A percentile compares a stretch with the other conserved stretches of the same genome.
These are phyloP conservation scores for Corvus cornix DNA, from an alignment of 2,113 vertebrate genomes.

Conservation along the genomic window DNA sequence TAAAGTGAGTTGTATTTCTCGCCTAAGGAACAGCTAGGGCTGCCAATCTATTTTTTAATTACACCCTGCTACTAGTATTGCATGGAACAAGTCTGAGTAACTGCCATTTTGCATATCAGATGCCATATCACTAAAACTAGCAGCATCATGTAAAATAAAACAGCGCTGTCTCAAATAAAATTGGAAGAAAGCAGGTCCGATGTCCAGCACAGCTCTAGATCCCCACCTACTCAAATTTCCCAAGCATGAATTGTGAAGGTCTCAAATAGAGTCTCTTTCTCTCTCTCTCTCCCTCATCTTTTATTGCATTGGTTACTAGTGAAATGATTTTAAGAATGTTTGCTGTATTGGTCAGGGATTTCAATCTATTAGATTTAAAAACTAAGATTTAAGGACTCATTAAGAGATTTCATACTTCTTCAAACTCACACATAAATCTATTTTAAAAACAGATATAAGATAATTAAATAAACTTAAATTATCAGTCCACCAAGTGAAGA, in stretches of 20 bases:
- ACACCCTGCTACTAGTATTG: not conserved
- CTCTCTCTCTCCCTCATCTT: not conserved
- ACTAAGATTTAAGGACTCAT: not conserved
- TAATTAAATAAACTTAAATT: not conserved
- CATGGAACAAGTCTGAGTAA: not conserved
- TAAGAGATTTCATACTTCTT: not conserved
- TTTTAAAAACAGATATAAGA: not conserved
- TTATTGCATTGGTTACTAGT: not conserved
- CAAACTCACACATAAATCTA: not conserved
- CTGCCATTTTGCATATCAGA: not conserved
- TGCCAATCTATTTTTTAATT: not conserved
- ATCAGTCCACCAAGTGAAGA: not conserved
- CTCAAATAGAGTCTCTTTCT: not conserved
- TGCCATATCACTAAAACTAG: not conserved
- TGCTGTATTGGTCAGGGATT: not conserved
- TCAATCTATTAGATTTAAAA: not conserved
- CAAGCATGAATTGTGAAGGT: not conserved
- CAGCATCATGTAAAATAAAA: slow-evolving; percentile 2
- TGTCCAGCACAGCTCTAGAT: not conserved
- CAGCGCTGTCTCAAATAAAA: not conserved
- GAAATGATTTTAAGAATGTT: not conserved
- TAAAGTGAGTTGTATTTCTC: not conserved
- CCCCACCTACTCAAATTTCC: not conserved
- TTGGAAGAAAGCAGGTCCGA: not conserved
- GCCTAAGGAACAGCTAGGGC: not conserved